These are phyloP conservation scores for Hydrocynus forskahlii DNA, from an alignment of 2,797 vertebrate genomes.

Conservation along the genomic window DNA sequence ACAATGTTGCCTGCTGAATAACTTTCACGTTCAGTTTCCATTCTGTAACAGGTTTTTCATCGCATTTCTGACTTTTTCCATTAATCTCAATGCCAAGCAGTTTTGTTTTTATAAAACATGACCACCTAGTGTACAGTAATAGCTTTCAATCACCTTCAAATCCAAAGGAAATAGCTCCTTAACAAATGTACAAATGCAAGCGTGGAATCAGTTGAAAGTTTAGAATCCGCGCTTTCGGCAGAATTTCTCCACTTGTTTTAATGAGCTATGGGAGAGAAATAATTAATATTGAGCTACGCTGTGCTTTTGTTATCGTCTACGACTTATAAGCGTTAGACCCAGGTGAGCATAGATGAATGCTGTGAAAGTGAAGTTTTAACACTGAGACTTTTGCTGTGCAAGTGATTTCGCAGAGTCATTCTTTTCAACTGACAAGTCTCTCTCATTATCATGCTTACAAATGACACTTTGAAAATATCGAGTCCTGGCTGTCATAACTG, in stretches of 20 bases:
- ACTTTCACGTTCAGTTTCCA: not conserved
- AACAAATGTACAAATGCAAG: too few species aligned
- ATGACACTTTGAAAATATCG: not conserved
- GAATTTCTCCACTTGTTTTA: not conserved
- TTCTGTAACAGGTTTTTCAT: not conserved
- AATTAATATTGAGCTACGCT: not conserved
- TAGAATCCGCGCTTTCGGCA: too few species aligned
- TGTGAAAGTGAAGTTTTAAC: not conserved
- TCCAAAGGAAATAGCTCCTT: too few species aligned
- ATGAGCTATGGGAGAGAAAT: not conserved
- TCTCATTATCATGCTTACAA: slow-evolving; percentile 23
- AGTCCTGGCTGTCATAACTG: slow-evolving; percentile 19
- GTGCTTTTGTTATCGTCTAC: not conserved
- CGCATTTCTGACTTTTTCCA: not conserved
- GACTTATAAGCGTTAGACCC: not conserved
- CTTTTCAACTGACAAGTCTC: slow-evolving; percentile 5
- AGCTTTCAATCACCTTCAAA: too few species aligned
- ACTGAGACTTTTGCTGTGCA: not conserved
- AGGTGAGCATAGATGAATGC: not conserved
- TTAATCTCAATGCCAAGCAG: not conserved
- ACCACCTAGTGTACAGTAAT: too few species aligned
- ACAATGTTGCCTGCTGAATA: too few species aligned
- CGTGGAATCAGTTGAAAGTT: too few species aligned
- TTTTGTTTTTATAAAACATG: too few species aligned
- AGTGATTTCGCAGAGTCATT: not conserved